phyloP scores from a whole-genome alignment of 2,113 vertebrate genomes.

The Pipa parva region DNA sequence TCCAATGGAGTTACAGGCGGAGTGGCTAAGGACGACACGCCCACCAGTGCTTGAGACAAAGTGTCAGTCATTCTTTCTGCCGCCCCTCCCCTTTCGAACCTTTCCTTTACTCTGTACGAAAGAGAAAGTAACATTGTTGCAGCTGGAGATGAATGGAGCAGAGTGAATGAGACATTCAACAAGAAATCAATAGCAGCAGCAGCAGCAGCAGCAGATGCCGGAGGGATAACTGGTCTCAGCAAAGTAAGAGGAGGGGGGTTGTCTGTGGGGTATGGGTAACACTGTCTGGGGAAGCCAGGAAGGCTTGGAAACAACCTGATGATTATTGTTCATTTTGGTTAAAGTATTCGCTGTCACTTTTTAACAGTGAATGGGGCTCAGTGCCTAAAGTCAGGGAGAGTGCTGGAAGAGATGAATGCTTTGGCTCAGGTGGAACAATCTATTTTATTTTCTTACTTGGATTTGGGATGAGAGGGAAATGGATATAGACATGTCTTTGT shows the following conservation, averaged over 20 bases:
- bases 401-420: too few relatives aligned
- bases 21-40: slow-evolving; percentile 12
- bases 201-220: slow-evolving; percentile 42
- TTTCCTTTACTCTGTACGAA: slow-evolving; percentile 71
- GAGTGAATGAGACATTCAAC: slow-evolving; percentile 67
- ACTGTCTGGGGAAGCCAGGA: too few relatives aligned
- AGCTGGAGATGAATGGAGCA: slow-evolving; percentile 67
- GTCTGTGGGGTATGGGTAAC: too few relatives aligned
- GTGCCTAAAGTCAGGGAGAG: too few relatives aligned
- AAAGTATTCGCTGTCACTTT: too few relatives aligned
- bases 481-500: too few relatives aligned
- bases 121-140: slow-evolving; percentile 86
- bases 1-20: not conserved
- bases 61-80: not conserved
- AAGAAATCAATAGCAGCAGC: slow-evolving; percentile 33
- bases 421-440: too few relatives aligned
- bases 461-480: too few relatives aligned
- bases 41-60: not conserved
- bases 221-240: slow-evolving; percentile 36
- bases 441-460: too few relatives aligned
- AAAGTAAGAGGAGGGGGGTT: slow-evolving; percentile 55
- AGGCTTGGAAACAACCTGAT: too few relatives aligned
- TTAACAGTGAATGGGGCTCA: too few relatives aligned
- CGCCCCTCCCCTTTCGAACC: slow-evolving; percentile 44
- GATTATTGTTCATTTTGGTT: too few relatives aligned